Percentiles rank a stretch among this genome's conserved stretches.
Evolutionary conservation across 2,113 vertebrate species (phyloP).

Genomic region (Nannobrachium achirus): DNA sequence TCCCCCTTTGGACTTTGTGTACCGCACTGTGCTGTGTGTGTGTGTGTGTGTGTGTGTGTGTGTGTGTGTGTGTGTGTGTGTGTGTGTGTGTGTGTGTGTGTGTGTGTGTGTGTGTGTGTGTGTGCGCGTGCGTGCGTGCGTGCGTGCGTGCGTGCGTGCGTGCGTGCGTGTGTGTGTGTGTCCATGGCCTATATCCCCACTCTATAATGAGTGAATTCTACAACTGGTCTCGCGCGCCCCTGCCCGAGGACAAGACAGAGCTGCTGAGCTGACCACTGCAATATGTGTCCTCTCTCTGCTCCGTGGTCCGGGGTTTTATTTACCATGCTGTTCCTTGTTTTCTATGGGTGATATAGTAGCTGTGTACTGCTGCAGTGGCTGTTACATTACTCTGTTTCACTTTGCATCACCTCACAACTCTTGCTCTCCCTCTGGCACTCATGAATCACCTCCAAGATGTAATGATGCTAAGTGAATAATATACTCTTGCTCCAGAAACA

Average conservation of each 20-base stretch:
- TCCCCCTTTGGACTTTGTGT: background rate
- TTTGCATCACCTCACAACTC: constrained; percentile 38
- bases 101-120: constrained; percentile 2
- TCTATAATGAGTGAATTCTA: constrained; percentile 48
- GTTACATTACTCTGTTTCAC: constrained; percentile 22
- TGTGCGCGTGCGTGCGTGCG: background rate
- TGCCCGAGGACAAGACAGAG: constrained; percentile 62
- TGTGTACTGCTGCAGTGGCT: constrained; percentile 33
- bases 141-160: too few relatives aligned
- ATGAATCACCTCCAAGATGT: constrained; percentile 50
- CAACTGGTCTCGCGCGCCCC: constrained; percentile 32
- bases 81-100: background rate
- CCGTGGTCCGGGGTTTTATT: constrained; percentile 38
- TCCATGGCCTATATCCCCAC: constrained; percentile 13
- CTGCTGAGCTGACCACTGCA: constrained; percentile 56
- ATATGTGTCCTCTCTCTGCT: constrained; percentile 59
- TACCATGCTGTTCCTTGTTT: constrained; percentile 12
- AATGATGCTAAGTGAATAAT: constrained; percentile 51
- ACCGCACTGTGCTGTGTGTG: background rate
- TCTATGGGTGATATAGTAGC: constrained; percentile 22
- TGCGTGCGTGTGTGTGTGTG: background rate
- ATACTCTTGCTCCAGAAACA: constrained; percentile 26
- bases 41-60: constrained; percentile 16
- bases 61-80: constrained; percentile 5
- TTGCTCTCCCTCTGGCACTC: constrained; percentile 28